These are phyloP conservation scores for Sebastes trivittatus DNA, from an alignment of 2,797 vertebrate genomes.

Conservation along the genomic window DNA sequence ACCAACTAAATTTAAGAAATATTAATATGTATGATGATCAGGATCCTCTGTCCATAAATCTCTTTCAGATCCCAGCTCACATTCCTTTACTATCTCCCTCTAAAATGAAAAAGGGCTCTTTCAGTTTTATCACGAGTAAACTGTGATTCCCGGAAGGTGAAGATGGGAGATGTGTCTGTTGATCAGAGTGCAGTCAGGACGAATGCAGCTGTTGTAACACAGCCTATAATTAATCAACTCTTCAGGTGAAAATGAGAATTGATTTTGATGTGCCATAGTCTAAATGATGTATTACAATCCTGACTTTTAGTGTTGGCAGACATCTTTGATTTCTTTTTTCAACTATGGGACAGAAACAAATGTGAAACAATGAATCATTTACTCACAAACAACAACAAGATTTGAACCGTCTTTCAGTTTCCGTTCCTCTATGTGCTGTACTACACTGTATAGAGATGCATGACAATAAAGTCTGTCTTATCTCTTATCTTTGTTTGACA, in stretches of 20 bases:
- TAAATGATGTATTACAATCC: not conserved
- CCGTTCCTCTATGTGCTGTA: too few species aligned
- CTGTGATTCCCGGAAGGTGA: not conserved
- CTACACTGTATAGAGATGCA: too few species aligned
- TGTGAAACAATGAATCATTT: too few species aligned
- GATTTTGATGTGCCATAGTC: not conserved
- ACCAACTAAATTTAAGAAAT: not conserved
- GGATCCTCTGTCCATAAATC: too few species aligned
- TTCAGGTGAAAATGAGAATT: not conserved
- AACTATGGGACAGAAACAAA: not conserved
- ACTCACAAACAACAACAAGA: too few species aligned
- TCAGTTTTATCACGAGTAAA: not conserved
- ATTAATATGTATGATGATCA: not conserved
- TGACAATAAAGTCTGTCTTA: too few species aligned
- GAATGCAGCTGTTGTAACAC: not conserved
- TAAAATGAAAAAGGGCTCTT: not conserved
- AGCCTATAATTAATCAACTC: not conserved
- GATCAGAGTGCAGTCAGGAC: not conserved
- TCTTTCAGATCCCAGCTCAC: not conserved
- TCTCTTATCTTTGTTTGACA: too few species aligned
- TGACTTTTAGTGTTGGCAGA: not conserved
- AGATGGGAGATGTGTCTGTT: not conserved
- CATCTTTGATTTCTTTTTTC: not conserved
- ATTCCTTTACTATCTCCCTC: not conserved
- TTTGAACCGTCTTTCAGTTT: too few species aligned